These are phyloP conservation scores for Colletes gigas DNA, from an alignment of 1,140 invertebrate genomes.

Conservation along the genomic window DNA sequence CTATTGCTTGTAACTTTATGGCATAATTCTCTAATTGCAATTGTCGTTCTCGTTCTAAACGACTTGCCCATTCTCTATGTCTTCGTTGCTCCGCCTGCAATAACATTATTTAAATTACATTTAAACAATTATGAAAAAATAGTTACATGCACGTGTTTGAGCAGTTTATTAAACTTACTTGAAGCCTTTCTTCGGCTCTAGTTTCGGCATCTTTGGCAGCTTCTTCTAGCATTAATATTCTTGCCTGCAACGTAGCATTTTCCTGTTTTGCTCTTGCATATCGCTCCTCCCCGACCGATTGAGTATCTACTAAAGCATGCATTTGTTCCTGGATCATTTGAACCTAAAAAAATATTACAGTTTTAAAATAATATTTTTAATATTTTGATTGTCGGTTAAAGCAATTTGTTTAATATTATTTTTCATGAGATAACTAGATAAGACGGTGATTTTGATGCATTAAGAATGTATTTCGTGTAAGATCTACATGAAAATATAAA, in stretches of 20 bases:
- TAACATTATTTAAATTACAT: constrained; percentile 12
- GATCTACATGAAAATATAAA: neutral
- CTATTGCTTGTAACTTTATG: constrained; percentile 89
- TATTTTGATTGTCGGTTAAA: neutral
- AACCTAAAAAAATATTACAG: constrained; percentile 84
- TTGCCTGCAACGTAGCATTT: constrained; percentile 92
- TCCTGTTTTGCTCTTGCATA: constrained; percentile 94
- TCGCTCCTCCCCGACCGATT: constrained; percentile 90
- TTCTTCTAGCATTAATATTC: constrained; percentile 95
- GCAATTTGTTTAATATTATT: neutral
- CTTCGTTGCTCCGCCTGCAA: constrained; percentile 90
- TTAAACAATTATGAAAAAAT: neutral
- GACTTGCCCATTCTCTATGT: constrained; percentile 89
- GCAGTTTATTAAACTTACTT: constrained; percentile 58
- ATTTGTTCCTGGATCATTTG: constrained; percentile 95
- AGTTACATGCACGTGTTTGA: neutral
- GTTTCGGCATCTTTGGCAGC: constrained; percentile 94
- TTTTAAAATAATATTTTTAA: neutral
- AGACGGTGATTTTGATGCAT: neutral
- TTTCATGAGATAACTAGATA: neutral
- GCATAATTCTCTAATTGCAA: constrained; percentile 92
- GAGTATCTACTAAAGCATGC: constrained; percentile 91
- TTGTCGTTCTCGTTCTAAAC: constrained; percentile 92
- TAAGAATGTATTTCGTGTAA: neutral
- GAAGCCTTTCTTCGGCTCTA: constrained; percentile 90